These are phyloP conservation scores for Scaptomyza flava DNA, from an alignment of 2,888 invertebrate species.

Conservation along the genomic window DNA sequence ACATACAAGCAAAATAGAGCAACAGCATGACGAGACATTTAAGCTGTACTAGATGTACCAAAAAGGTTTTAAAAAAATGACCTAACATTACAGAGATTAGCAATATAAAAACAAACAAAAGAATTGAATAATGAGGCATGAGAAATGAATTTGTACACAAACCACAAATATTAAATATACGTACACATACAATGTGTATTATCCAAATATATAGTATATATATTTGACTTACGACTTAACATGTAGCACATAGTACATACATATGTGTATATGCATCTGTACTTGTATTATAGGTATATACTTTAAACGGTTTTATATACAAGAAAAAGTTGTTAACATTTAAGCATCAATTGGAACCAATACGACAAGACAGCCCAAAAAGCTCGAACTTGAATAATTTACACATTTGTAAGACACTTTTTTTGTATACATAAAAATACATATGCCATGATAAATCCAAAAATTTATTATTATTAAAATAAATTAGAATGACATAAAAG, in stretches of 20 bases:
- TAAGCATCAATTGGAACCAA: conserved; percentile 83
- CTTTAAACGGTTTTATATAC: conserved; percentile 68
- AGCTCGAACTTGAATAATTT: conserved; percentile 67
- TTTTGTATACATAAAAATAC: conserved; percentile 54
- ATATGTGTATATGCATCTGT: conserved; percentile 44
- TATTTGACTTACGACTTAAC: conserved; percentile 17
- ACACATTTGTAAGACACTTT: conserved; percentile 75
- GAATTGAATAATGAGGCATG: conserved; percentile 41
- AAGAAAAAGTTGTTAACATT: conserved; percentile 74
- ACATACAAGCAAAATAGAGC: conserved; percentile 30
- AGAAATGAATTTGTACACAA: conserved; percentile 34
- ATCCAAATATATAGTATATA: conserved; percentile 36
- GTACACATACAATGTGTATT: conserved; percentile 32
- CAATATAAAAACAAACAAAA: conserved; percentile 54
- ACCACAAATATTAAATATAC: conserved; percentile 51
- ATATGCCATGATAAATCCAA: conserved; percentile 25
- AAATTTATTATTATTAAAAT: conserved; percentile 21
- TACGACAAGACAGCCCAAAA: conserved; percentile 71
- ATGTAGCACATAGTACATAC: conserved; percentile 48
- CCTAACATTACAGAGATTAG: conserved; percentile 49
- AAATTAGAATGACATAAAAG: conserved; percentile 26
- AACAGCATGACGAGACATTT: conserved; percentile 49
- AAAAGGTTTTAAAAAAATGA: background rate
- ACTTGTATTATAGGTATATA: conserved; percentile 43
- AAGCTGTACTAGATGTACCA: conserved; percentile 32